Percentiles rank a stretch among this genome's conserved stretches.
phyloP scores from a whole-genome alignment of 2,888 invertebrate species.

The Bombyx huttoni region DNA sequence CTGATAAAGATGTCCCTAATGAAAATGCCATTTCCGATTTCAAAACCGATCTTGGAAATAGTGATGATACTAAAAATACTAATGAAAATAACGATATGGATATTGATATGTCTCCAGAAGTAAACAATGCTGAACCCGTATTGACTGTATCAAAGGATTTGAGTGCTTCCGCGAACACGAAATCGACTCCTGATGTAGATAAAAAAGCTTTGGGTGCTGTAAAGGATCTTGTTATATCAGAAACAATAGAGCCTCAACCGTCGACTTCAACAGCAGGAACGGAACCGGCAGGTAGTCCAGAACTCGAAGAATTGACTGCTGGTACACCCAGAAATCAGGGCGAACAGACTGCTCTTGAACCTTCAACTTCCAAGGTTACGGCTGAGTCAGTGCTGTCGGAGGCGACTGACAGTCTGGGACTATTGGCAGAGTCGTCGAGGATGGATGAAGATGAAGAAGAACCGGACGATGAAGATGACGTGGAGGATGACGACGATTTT shows the following conservation, averaged over 20 bases:
- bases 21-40: neutral
- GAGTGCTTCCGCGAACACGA: neutral
- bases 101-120: neutral
- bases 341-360: neutral
- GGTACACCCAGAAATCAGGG: no score
- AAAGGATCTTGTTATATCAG: neutral
- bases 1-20: neutral
- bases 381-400: conserved; percentile 16
- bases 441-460: conserved; percentile 50
- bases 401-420: conserved; percentile 42
- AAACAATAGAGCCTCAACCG: neutral
- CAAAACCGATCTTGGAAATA: neutral
- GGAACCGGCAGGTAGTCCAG: neutral
- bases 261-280: conserved; percentile 4
- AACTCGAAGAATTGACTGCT: no score
- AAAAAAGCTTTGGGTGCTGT: neutral
- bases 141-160: neutral
- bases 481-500: conserved; percentile 37
- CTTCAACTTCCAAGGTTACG: neutral
- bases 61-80: neutral
- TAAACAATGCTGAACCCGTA: neutral
- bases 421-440: conserved; percentile 49
- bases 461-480: conserved; percentile 36
- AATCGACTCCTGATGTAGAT: neutral
- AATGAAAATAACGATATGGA: neutral